phyloP scores from a whole-genome alignment of 2,888 invertebrate species.

The Artemia sinica region DNA sequence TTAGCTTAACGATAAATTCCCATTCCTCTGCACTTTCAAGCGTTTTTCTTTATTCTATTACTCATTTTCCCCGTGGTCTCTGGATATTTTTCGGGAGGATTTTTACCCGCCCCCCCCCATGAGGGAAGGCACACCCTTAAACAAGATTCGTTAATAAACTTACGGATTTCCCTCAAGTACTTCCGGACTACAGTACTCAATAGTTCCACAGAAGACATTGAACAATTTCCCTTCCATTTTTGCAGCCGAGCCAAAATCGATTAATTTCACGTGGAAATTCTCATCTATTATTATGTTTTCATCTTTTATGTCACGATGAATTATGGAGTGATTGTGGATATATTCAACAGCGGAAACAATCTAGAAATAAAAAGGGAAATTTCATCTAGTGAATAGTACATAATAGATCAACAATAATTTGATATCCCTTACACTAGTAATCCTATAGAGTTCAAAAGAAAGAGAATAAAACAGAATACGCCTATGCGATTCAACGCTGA shows the following conservation, averaged over 20 bases:
- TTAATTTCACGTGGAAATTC: constrained; percentile 50
- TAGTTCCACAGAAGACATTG: constrained; percentile 54
- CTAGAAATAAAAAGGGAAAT: constrained; percentile 32
- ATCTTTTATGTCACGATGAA: constrained; percentile 57
- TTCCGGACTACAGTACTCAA: constrained; percentile 57
- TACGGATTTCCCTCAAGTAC: constrained; percentile 50
- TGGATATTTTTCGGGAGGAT: neutral
- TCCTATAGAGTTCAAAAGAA: too few relatives aligned
- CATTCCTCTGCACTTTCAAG: too few relatives aligned
- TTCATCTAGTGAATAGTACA: too few relatives aligned
- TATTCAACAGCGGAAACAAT: constrained; percentile 51
- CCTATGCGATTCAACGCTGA: too few relatives aligned
- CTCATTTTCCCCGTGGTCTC: constrained; percentile 8
- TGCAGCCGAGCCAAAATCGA: constrained; percentile 59
- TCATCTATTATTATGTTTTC: constrained; percentile 57
- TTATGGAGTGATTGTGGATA: constrained; percentile 45
- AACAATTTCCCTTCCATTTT: constrained; percentile 42
- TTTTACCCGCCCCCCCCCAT: neutral
- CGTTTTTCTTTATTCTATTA: too few relatives aligned
- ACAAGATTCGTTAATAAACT: constrained; percentile 27
- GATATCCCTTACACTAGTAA: too few relatives aligned
- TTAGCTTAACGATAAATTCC: too few relatives aligned
- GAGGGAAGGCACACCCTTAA: neutral
- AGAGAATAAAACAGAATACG: too few relatives aligned
- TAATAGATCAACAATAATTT: too few relatives aligned